A percentile compares a stretch with the other conserved stretches of the same genome.
phyloP scores from a whole-genome alignment of 1,140 invertebrate species.

The Bombus waltoni region DNA sequence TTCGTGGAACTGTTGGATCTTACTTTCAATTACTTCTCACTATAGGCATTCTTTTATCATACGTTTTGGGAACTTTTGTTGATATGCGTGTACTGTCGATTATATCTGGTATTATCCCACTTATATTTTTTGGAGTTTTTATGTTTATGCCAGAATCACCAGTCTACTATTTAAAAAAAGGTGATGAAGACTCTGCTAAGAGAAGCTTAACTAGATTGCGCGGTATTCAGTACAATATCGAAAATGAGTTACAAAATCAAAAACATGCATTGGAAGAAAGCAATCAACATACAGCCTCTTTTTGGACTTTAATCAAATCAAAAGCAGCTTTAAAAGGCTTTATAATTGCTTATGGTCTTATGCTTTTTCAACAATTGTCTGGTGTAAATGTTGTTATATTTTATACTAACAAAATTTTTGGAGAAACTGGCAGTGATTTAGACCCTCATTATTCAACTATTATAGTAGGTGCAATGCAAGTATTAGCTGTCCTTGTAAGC shows the following conservation, averaged over 20 bases:
- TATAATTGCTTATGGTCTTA: constrained; percentile 89
- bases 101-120: constrained; percentile 86
- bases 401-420: constrained; percentile 89
- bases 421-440: constrained; percentile 84
- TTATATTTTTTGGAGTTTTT: constrained; percentile 87
- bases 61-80: constrained; percentile 84
- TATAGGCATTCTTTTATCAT: constrained; percentile 88
- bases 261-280: constrained; percentile 84
- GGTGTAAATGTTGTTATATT: constrained; percentile 95
- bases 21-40: constrained; percentile 91
- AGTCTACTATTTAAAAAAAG: constrained; percentile 83
- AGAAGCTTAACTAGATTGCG: constrained; percentile 86
- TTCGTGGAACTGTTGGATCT: constrained; percentile 90
- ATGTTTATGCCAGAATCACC: constrained; percentile 92
- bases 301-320: constrained; percentile 84
- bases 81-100: constrained; percentile 86
- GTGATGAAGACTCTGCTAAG: constrained; percentile 85
- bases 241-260: constrained; percentile 85
- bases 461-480: constrained; percentile 90
- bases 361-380: constrained; percentile 93
- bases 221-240: constrained; percentile 86
- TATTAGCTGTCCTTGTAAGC: constrained; percentile 87
- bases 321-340: constrained; percentile 87
- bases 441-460: constrained; percentile 85
- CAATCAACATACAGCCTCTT: constrained; percentile 82